Evolutionary conservation across 2,113 vertebrate species (phyloP).

Genomic region (Willisornis vidua): DNA sequence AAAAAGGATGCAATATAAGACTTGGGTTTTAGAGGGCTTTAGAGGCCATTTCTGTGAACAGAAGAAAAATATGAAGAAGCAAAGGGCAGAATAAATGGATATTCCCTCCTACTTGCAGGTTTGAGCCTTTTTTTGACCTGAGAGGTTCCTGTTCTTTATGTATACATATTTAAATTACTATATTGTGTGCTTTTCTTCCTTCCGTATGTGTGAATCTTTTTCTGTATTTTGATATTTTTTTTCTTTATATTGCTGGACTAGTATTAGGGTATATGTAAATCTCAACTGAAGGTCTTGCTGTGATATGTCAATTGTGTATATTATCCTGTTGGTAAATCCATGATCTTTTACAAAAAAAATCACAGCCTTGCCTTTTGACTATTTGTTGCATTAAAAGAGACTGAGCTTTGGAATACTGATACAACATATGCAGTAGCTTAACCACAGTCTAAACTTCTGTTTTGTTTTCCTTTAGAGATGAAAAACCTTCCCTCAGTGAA

Average conservation of each 20-base stretch:
- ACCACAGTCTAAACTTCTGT: neutral
- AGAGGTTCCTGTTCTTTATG: neutral
- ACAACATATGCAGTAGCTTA: neutral
- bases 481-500: neutral
- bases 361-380: neutral
- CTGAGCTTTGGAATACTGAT: neutral
- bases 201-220: neutral
- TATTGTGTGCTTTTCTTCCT: neutral
- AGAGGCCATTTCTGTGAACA: neutral
- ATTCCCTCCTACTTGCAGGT: neutral
- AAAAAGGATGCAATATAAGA: neutral
- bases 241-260: neutral
- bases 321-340: neutral
- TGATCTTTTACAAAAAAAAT: neutral
- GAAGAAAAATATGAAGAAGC: neutral
- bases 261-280: neutral
- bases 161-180: neutral
- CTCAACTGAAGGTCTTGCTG: neutral
- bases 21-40: neutral
- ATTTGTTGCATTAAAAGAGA: neutral
- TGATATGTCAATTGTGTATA: neutral
- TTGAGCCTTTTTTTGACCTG: neutral
- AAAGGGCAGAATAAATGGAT: neutral
- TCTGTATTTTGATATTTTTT: neutral
- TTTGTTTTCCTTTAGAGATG: slow-evolving; percentile 11